Evolutionary conservation across 2,888 invertebrate species (phyloP), one percentile per base, ranked within the genome.

Genomic region (Eristalinus sepulchralis): DNA sequence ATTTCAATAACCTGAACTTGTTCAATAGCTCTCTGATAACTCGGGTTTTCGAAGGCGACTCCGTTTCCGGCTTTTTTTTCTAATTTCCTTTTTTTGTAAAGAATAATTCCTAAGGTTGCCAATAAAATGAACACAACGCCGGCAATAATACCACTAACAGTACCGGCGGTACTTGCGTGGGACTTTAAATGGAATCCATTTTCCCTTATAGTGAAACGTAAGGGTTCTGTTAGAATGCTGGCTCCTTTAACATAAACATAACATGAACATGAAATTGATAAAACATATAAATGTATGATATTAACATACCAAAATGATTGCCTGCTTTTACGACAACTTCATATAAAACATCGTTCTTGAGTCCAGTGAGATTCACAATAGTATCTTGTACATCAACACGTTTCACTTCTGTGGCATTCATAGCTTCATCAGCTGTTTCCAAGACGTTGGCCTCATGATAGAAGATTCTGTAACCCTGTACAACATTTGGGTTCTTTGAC

Each of bases 21-120:
- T 89, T 96, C 96, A 85, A 96, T 95, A 90, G 96, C 96, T 82
- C 96, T 94, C 88, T 96, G 94, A 92, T 97, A 97, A 91, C 96
- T 96, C 10, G 97, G 97, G 92, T 97, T 97, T 92, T 97, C 97
- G 91, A 97, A 97, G 17, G 97, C 96, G 77, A 97, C 96, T 85
- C 96, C 96, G 90, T 95, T 95, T 84, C 95, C 90, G 20, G 90
- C 90, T 83, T 92, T 91, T 88, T 92, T 91, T 70, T 90, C 89
- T 67, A 90, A 89, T 68, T 90, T 91, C 73, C 91, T 91, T 81
- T 91, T 90, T 24, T 92, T 92, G 36, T 92, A 91, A 88, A 92
- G 92, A 88, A 92, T 90, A 66, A 93, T 89, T 89, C 92, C 92
- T 72, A 92, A 91, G n/a, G 91, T 91, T 33, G 92, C 93, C 76